Conservation (phyloP, 2,113 vertebrate genomes). For the Pantherophis guttatus region DNA sequence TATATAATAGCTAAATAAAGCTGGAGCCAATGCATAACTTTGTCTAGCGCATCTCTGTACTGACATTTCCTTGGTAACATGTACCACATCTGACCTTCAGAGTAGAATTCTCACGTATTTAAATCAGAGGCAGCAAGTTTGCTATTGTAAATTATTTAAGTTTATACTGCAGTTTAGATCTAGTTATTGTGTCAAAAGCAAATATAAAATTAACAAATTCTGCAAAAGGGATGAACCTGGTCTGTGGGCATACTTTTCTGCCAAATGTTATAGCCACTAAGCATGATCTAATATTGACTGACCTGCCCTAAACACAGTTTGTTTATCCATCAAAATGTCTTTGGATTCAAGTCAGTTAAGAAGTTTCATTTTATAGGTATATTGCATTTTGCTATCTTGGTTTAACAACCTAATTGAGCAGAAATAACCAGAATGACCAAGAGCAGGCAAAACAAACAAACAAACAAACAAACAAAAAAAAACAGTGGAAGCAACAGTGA, state of each 20-base stretch:
- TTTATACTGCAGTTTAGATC: background rate
- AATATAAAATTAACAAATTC: background rate
- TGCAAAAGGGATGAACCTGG: background rate
- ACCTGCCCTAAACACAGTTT: background rate
- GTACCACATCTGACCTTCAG: background rate
- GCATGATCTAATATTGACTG: background rate
- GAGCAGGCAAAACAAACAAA: background rate
- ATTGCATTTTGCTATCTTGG: background rate
- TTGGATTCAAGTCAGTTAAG: background rate
- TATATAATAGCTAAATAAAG: background rate
- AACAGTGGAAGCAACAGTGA: background rate
- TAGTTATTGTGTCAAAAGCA: background rate
- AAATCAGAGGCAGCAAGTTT: background rate
- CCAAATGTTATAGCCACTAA: background rate
- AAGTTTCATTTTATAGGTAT: background rate
- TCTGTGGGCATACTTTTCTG: background rate
- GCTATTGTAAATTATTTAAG: background rate
- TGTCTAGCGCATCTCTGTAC: background rate
- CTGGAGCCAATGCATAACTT: background rate
- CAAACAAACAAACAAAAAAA: background rate
- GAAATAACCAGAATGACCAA: background rate
- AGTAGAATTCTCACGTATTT: background rate
- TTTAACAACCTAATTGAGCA: background rate
- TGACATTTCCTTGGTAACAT: background rate
- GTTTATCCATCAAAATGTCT: background rate